Evolutionary conservation across 1,140 invertebrate genomes (phyloP), one percentile per base, ranked within the genome.

Genomic region (Drosophila oshimai): DNA sequence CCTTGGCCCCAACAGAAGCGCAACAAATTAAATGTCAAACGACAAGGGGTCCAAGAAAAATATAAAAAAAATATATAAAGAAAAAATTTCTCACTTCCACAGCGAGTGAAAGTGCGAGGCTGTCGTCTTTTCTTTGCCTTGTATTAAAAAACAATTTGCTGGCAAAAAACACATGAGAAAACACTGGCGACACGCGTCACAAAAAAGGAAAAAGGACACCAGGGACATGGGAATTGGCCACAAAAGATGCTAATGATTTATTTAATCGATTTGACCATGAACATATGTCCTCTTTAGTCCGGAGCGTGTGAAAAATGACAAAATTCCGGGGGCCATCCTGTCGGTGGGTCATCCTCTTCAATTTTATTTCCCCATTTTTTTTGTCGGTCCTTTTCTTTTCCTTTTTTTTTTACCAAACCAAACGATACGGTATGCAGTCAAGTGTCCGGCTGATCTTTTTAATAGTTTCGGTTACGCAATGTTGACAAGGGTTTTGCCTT

Each of bases 191-290:
- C 78, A 83, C 69, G 73, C 77, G 64, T 50, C 47, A 54, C 33
- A 73, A n/a, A 60, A 34, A 53, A n/a, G n/a, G n/a, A 64, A 57
- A 71, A 73, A 46, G 20, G 36, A 50, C 34, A 33, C 22, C 5
- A 36, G 24, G 34, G 28, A 57, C 80, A 83, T 81, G 74, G 76
- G 80, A 90, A 90, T 88, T 83, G 88, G 76, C 74, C 73, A 89
- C 88, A 90, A 90, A 90, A 90, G 89, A 90, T 90, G 88, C 88
- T 90, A 89, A 90, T 90, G 89, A 90, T 90, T 90, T 90, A 90
- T 90, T 89, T 90, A 90, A 90, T 90, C 88, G 88, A 90, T 90
- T 90, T 90, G 89, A 90, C 83, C 89, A 90, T 86, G 78, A 84
- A 84, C 84, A 89, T 84, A 89, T 89, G 84, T 86, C 60, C 57